Conservation (phyloP, 2,113 vertebrate species). For the Peromyscus californicus region DNA sequence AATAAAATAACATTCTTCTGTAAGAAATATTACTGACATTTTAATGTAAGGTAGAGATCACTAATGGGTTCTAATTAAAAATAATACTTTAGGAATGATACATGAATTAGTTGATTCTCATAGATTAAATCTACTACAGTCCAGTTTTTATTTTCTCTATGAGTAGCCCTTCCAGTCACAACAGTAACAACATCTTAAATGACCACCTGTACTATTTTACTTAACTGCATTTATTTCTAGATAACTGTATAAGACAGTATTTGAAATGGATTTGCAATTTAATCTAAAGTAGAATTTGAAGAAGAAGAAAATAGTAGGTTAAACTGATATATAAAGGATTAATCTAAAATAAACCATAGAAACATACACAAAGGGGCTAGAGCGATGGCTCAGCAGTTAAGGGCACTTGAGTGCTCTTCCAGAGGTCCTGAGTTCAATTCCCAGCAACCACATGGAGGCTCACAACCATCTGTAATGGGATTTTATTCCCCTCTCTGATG, state of each 20-base stretch:
- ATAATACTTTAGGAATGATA: slow-evolving; percentile 89
- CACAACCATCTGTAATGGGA: no score
- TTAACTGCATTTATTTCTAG: slow-evolving; percentile 82
- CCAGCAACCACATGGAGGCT: no score
- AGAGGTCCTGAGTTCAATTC: no score
- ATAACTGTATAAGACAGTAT: slow-evolving; percentile 84
- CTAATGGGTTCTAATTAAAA: slow-evolving; percentile 87
- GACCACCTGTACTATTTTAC: slow-evolving; percentile 78
- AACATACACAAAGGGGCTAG: neutral
- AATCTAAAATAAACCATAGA: neutral
- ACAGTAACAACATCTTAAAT: slow-evolving; percentile 82
- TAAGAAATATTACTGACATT: slow-evolving; percentile 85
- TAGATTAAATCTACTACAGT: slow-evolving; percentile 90
- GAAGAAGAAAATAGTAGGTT: slow-evolving; percentile 16
- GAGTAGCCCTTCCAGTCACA: slow-evolving; percentile 79
- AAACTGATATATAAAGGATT: slow-evolving; percentile 37
- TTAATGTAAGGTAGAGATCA: slow-evolving; percentile 83
- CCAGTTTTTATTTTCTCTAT: slow-evolving; percentile 82
- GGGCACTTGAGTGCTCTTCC: no score
- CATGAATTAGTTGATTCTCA: slow-evolving; percentile 93
- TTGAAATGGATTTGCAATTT: slow-evolving; percentile 77
- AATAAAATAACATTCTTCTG: slow-evolving; percentile 83
- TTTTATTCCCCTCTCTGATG: no score
- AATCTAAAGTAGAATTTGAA: slow-evolving; percentile 74
- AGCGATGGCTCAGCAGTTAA: no score